phyloP scores from a whole-genome alignment of 2,113 vertebrate genomes.

The Collichthys lucidus region DNA sequence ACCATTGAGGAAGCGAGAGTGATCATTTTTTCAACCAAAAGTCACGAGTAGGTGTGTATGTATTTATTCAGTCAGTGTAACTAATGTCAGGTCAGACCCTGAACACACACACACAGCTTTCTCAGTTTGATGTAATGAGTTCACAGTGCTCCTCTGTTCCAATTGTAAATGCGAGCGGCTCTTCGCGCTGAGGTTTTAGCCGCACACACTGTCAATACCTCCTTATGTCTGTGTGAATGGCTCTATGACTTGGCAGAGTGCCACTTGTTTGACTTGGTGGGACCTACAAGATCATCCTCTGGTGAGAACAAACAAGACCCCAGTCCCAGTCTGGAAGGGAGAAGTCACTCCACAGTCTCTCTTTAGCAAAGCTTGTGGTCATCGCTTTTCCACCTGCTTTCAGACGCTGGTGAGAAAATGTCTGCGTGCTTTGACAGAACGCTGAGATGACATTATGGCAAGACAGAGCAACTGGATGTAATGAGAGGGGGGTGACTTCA shows the following conservation, averaged over 20 bases:
- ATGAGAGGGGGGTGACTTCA: constrained; percentile 21
- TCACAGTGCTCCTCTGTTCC: constrained; percentile 50
- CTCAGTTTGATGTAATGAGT: constrained; percentile 57
- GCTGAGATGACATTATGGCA: constrained; percentile 14
- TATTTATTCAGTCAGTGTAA: constrained; percentile 46
- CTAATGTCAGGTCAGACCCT: constrained; percentile 40
- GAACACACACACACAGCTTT: constrained; percentile 42
- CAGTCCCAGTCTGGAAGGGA: constrained; percentile 42
- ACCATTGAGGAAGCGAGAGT: background rate
- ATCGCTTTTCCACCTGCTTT: constrained; percentile 61
- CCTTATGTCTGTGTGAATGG: constrained; percentile 74
- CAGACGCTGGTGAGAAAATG: constrained; percentile 43
- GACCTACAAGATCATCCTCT: constrained; percentile 83
- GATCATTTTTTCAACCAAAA: too few species aligned
- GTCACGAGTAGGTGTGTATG: background rate
- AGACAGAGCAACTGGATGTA: constrained; percentile 10
- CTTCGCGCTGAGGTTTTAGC: constrained; percentile 62
- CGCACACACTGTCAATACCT: constrained; percentile 70
- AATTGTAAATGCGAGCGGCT: constrained; percentile 60
- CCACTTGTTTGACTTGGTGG: constrained; percentile 83
- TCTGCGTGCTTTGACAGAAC: constrained; percentile 16
- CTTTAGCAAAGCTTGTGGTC: constrained; percentile 6
- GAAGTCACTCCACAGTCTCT: constrained; percentile 46
- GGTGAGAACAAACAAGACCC: constrained; percentile 78
- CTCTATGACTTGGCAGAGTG: constrained; percentile 77